Percentiles rank a stretch among this genome's conserved stretches.
These are phyloP conservation scores for Chelmon rostratus DNA, from an alignment of 2,797 vertebrate species.

Conservation along the genomic window DNA sequence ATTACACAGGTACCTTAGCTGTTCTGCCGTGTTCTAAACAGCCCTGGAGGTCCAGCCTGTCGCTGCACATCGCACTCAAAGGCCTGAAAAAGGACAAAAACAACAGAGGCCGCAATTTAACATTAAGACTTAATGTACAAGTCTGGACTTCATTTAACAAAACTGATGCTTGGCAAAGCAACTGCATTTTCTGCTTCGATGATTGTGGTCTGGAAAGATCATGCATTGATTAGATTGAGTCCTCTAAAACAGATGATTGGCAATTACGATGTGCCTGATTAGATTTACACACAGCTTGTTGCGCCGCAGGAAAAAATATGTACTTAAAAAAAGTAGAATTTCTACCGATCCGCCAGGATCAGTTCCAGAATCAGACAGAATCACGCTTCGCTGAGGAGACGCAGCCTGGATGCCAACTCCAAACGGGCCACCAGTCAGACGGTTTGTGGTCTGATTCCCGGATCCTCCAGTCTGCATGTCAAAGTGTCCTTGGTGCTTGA, in stretches of 20 bases:
- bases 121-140: not conserved
- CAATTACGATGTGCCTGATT: not conserved
- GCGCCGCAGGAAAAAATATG: not conserved
- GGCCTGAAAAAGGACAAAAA: conserved; percentile 84
- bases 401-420: not conserved
- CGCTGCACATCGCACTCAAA: conserved; percentile 90
- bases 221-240: not conserved
- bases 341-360: not conserved
- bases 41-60: conserved; percentile 96
- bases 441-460: too few species aligned
- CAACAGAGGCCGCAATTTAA: conserved; percentile 30
- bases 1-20: conserved; percentile 89
- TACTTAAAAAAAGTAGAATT: not conserved
- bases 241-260: not conserved
- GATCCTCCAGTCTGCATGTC: too few species aligned
- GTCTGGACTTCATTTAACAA: not conserved
- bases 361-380: not conserved
- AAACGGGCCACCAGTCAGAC: too few species aligned
- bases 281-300: not conserved
- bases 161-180: not conserved
- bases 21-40: conserved; percentile 97
- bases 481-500: too few species aligned
- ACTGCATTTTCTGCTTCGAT: not conserved
- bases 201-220: not conserved
- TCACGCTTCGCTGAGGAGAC: not conserved